These are phyloP conservation scores for Lasaia peninsularis DNA, from an alignment of 1,140 invertebrate species.

Conservation along the genomic window DNA sequence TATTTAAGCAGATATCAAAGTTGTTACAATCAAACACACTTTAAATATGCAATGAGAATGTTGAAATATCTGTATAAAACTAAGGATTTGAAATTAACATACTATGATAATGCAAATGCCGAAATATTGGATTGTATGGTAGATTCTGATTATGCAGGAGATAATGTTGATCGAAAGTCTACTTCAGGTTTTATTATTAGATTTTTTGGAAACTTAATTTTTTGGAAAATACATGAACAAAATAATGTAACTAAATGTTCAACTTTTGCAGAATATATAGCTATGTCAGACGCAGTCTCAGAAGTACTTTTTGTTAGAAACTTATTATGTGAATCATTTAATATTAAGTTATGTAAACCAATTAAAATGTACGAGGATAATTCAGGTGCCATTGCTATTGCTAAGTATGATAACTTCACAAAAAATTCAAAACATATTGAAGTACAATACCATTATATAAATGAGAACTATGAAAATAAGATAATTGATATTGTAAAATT, in stretches of 20 bases:
- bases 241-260: constrained; percentile 39
- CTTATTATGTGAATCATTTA: constrained; percentile 37
- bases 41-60: constrained; percentile 49
- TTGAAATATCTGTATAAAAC: constrained; percentile 52
- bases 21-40: constrained; percentile 53
- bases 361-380: constrained; percentile 43
- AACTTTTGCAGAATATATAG: constrained; percentile 43
- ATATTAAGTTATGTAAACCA: constrained; percentile 32
- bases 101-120: constrained; percentile 34
- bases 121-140: constrained; percentile 49
- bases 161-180: constrained; percentile 51
- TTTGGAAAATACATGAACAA: constrained; percentile 50
- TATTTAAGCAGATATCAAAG: constrained; percentile 51
- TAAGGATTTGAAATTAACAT: constrained; percentile 52
- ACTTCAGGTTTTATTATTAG: constrained; percentile 49
- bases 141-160: constrained; percentile 55
- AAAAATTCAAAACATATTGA: constrained; percentile 47
- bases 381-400: constrained; percentile 37
- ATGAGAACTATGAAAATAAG: constrained; percentile 35
- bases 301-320: constrained; percentile 38
- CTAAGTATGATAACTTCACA: constrained; percentile 44
- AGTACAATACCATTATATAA: constrained; percentile 43
- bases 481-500: constrained; percentile 26
- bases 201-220: constrained; percentile 45
- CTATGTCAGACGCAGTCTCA: constrained; percentile 34